phyloP scores from a whole-genome alignment of 2,888 invertebrate species.

The Neoascia interrupta region DNA sequence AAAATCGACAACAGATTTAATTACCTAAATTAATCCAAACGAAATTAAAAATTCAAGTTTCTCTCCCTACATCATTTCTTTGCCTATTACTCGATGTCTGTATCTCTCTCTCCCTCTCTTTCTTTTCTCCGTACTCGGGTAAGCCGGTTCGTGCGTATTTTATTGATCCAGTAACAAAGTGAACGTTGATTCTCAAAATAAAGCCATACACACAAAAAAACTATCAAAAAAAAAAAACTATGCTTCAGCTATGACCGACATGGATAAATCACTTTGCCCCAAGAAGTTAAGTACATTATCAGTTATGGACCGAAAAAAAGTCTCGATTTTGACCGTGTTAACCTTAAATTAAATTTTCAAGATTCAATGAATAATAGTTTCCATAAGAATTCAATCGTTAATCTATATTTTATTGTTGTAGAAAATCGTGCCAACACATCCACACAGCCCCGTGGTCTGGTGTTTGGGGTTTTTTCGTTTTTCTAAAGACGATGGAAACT shows the following conservation, averaged over 20 bases:
- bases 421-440: slow-evolving; percentile 53
- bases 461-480: background rate
- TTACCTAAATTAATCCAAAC: slow-evolving; percentile 33
- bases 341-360: slow-evolving; percentile 48
- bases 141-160: background rate
- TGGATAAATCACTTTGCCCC: slow-evolving; percentile 52
- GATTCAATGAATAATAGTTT: slow-evolving; percentile 35
- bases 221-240: too few species aligned
- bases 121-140: background rate
- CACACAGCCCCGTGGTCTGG: background rate
- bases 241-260: slow-evolving; percentile 14
- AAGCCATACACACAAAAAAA: background rate
- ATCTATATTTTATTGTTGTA: slow-evolving; percentile 46
- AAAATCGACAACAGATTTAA: slow-evolving; percentile 32
- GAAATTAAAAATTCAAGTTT: slow-evolving; percentile 40
- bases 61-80: background rate
- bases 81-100: background rate
- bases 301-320: background rate
- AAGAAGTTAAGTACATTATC: slow-evolving; percentile 18
- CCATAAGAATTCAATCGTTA: slow-evolving; percentile 41
- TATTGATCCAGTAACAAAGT: slow-evolving; percentile 8
- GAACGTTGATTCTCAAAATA: background rate
- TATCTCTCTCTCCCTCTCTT: background rate
- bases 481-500: background rate
- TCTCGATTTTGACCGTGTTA: background rate